Conservation (phyloP, 2,797 vertebrate species). For the Syngnathus rostellatus region DNA sequence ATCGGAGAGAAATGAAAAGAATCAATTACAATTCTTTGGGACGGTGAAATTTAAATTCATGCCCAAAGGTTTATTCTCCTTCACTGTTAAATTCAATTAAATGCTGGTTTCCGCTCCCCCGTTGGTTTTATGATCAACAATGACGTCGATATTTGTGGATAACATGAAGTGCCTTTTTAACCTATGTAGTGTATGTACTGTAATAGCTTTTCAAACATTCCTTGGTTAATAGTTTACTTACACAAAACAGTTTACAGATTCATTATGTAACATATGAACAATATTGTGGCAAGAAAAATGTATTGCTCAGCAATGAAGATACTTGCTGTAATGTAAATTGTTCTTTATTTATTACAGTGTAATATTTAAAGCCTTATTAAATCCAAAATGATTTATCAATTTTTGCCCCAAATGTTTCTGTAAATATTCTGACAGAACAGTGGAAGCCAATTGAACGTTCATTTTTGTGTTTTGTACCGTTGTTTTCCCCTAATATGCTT, state of each 20-base stretch:
- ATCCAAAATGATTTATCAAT: conserved; percentile 1
- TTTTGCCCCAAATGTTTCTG: not conserved
- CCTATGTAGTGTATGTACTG: conserved; percentile 10
- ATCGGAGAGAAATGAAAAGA: not conserved
- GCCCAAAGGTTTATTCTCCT: not conserved
- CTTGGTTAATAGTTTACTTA: conserved; percentile 4
- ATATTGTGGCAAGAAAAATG: conserved; percentile 25
- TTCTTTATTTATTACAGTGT: conserved; percentile 13
- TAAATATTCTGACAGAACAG: no score
- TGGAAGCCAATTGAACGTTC: no score
- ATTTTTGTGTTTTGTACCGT: not conserved
- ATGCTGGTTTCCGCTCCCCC: no score
- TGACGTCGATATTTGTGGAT: not conserved
- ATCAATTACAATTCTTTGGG: not conserved
- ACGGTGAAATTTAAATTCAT: not conserved
- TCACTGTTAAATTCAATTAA: not conserved
- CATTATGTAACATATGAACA: not conserved
- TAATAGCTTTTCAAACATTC: not conserved
- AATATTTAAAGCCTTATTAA: conserved; percentile 39
- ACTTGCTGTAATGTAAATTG: conserved; percentile 18
- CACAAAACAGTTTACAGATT: conserved; percentile 1
- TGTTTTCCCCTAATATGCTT: not conserved
- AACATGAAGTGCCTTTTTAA: conserved; percentile 33
- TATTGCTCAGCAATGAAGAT: conserved; percentile 17
- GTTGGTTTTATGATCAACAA: not conserved